Evolutionary conservation across 2,888 invertebrate species (phyloP).

Genomic region (Cistogaster globosa): DNA sequence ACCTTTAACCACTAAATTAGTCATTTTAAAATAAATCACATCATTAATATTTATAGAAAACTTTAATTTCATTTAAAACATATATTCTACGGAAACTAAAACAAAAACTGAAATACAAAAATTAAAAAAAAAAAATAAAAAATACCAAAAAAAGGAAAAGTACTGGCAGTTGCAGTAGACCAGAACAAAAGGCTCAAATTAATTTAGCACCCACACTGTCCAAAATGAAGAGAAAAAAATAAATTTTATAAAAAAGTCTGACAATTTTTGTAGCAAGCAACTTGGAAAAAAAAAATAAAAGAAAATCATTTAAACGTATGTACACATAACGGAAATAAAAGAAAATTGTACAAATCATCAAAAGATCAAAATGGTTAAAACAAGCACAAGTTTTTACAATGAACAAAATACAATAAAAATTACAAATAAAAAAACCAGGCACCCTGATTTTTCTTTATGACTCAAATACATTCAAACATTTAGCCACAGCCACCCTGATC

Average conservation of each 20-base stretch:
- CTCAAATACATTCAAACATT: constrained; percentile 26
- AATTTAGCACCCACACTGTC: constrained; percentile 71
- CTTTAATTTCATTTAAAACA: constrained; percentile 45
- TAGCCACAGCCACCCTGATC: neutral
- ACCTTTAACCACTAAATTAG: constrained; percentile 45
- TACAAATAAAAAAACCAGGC: neutral
- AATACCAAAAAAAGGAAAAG: constrained; percentile 6
- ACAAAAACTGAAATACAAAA: constrained; percentile 25
- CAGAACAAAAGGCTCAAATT: constrained; percentile 73
- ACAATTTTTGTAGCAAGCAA: constrained; percentile 34
- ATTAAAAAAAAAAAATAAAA: neutral
- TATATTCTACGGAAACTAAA: constrained; percentile 22
- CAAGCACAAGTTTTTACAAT: constrained; percentile 29
- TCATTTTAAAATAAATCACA: constrained; percentile 35
- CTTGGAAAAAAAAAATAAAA: constrained; percentile 12
- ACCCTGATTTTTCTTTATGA: constrained; percentile 17
- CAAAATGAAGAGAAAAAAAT: constrained; percentile 21
- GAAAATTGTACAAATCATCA: constrained; percentile 67
- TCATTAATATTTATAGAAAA: constrained; percentile 69
- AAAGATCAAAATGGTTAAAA: constrained; percentile 60
- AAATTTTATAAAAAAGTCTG: constrained; percentile 28
- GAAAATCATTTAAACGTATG: neutral
- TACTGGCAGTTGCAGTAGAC: constrained; percentile 60
- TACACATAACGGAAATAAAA: constrained; percentile 52
- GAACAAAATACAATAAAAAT: constrained; percentile 10